Conservation (phyloP, 2,888 invertebrate genomes). For the Calameuta filiformis region DNA sequence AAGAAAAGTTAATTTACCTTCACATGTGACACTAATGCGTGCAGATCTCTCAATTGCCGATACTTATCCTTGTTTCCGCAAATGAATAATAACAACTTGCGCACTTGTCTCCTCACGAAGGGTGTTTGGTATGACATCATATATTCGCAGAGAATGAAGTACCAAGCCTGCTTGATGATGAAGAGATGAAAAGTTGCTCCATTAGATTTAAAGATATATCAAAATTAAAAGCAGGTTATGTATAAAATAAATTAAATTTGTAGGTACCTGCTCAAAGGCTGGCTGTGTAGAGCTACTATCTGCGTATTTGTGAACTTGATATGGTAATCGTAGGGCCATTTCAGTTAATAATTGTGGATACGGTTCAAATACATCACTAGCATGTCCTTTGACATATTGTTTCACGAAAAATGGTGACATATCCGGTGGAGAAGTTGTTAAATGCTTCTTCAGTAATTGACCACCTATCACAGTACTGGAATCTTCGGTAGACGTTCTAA, state of each 20-base stretch:
- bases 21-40: slow-evolving; percentile 91
- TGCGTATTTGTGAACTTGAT: slow-evolving; percentile 86
- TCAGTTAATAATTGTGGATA: slow-evolving; percentile 96
- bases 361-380: slow-evolving; percentile 92
- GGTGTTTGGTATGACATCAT: slow-evolving; percentile 97
- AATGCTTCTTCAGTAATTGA: slow-evolving; percentile 83
- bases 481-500: slow-evolving; percentile 61
- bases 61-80: slow-evolving; percentile 97
- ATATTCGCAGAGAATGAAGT: slow-evolving; percentile 88
- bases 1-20: slow-evolving; percentile 66
- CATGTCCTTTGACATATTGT: slow-evolving; percentile 91
- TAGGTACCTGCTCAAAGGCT: slow-evolving; percentile 56
- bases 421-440: slow-evolving; percentile 86
- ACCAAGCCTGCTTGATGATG: slow-evolving; percentile 72
- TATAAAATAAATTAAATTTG: not conserved
- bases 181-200: slow-evolving; percentile 18
- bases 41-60: slow-evolving; percentile 91
- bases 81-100: slow-evolving; percentile 90
- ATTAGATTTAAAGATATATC: slow-evolving; percentile 35
- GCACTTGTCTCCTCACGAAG: slow-evolving; percentile 86
- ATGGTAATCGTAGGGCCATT: slow-evolving; percentile 92
- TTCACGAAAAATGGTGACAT: slow-evolving; percentile 95
- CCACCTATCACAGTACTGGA: slow-evolving; percentile 70
- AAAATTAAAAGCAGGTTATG: slow-evolving; percentile 33
- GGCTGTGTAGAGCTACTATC: slow-evolving; percentile 55